Conservation (phyloP, 2,888 invertebrate genomes). For the Galerucella calmariensis region DNA sequence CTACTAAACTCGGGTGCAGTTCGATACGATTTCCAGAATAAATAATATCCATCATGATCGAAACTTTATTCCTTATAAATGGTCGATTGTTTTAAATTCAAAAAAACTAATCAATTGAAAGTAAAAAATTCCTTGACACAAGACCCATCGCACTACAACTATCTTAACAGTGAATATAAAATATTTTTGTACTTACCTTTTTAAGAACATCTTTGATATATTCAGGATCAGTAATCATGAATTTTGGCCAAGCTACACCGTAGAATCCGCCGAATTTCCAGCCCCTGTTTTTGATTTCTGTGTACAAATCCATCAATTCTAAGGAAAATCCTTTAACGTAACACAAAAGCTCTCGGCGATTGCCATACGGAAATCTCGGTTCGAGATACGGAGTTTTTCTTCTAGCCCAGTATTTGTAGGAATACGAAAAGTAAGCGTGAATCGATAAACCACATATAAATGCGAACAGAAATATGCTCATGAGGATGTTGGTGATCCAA, state of each 20-base stretch:
- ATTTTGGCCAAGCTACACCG: conserved; percentile 36
- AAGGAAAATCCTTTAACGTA: conserved; percentile 33
- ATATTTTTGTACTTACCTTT: conserved; percentile 37
- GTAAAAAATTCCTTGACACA: too few relatives aligned
- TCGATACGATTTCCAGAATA: too few relatives aligned
- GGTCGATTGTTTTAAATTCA: too few relatives aligned
- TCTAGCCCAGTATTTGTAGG: conserved; percentile 50
- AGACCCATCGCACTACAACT: too few relatives aligned
- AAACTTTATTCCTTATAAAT: too few relatives aligned
- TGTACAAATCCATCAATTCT: conserved; percentile 39
- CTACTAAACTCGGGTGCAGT: too few relatives aligned
- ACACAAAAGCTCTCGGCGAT: conserved; percentile 37
- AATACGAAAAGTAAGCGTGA: conserved; percentile 29
- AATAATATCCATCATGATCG: too few relatives aligned
- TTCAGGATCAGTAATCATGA: conserved; percentile 49
- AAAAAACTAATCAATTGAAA: too few relatives aligned
- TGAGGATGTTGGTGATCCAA: neutral
- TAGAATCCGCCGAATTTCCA: conserved; percentile 38
- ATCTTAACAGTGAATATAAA: too few relatives aligned
- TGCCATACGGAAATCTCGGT: conserved; percentile 54
- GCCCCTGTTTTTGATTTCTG: conserved; percentile 33
- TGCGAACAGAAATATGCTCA: neutral
- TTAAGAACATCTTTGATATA: conserved; percentile 48
- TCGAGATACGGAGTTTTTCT: conserved; percentile 45
- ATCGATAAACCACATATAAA: conserved; percentile 1